Percentiles rank a stretch among this genome's conserved stretches.
Conservation (phyloP, 2,888 invertebrate species). For the Pyrochroa serraticornis region DNA sequence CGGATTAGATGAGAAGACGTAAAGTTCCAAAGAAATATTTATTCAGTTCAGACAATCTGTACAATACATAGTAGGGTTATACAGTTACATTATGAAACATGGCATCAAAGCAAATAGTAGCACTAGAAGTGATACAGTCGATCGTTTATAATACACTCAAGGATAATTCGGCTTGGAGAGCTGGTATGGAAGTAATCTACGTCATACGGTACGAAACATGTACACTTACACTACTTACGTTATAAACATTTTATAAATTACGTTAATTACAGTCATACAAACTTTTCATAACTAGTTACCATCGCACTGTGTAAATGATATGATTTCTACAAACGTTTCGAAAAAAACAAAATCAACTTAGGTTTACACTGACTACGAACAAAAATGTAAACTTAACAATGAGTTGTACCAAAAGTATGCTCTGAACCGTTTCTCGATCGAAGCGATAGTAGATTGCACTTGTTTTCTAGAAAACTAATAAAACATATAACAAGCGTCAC, state of each 20-base stretch:
- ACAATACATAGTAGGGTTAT: slow-evolving; percentile 60
- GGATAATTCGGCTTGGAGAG: slow-evolving; percentile 56
- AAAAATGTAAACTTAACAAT: slow-evolving; percentile 43
- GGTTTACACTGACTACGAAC: slow-evolving; percentile 36
- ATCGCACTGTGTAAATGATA: slow-evolving; percentile 40
- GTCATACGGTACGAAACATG: slow-evolving; percentile 53
- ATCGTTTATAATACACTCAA: slow-evolving; percentile 54
- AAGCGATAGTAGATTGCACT: slow-evolving; percentile 45
- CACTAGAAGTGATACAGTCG: slow-evolving; percentile 52
- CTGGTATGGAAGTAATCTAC: slow-evolving; percentile 49
- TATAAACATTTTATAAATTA: slow-evolving; percentile 48
- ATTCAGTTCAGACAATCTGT: slow-evolving; percentile 62
- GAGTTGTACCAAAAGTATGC: slow-evolving; percentile 52
- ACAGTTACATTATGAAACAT: slow-evolving; percentile 59
- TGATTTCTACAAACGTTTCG: slow-evolving; percentile 26
- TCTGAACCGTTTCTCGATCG: slow-evolving; percentile 42
- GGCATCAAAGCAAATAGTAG: slow-evolving; percentile 58
- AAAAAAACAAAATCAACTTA: slow-evolving; percentile 19
- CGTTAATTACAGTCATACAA: slow-evolving; percentile 43
- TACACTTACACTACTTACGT: slow-evolving; percentile 51
- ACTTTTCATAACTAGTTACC: slow-evolving; percentile 35
- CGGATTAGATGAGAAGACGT: slow-evolving; percentile 8
- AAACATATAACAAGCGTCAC: slow-evolving; percentile 23
- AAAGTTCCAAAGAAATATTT: slow-evolving; percentile 59
- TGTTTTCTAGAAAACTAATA: slow-evolving; percentile 33